These are phyloP conservation scores for Ophion obscuratus DNA, from an alignment of 2,888 invertebrate genomes.

Conservation along the genomic window DNA sequence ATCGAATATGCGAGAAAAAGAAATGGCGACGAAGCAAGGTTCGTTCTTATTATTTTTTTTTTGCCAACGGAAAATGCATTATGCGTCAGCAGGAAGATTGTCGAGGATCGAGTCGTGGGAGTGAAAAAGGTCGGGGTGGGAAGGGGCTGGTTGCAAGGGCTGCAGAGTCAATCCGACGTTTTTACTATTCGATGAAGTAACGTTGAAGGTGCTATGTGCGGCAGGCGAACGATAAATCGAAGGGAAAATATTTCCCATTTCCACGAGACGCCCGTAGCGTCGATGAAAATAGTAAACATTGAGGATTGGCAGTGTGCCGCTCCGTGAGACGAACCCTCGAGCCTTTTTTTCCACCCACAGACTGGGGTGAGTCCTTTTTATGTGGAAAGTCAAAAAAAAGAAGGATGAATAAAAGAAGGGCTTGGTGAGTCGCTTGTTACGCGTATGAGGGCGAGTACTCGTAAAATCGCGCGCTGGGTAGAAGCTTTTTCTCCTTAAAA, in stretches of 20 bases:
- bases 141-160: not conserved
- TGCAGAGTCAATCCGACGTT: conserved; percentile 1
- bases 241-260: conserved; percentile 19
- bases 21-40: not conserved
- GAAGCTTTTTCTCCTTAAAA: no score
- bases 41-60: not conserved
- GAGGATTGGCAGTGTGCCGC: not conserved
- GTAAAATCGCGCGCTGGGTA: conserved; percentile 5
- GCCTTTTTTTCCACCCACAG: conserved; percentile 14
- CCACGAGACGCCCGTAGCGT: not conserved
- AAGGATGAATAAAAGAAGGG: conserved; percentile 8
- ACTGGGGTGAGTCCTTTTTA: not conserved
- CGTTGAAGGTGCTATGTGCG: not conserved
- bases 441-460: not conserved
- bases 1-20: not conserved
- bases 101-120: no score
- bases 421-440: not conserved
- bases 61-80: not conserved
- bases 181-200: conserved; percentile 30
- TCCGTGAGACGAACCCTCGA: not conserved
- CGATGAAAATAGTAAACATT: conserved; percentile 19
- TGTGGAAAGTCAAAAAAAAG: not conserved
- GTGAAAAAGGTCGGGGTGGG: not conserved
- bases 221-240: conserved; percentile 3
- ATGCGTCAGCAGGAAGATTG: no score